phyloP scores from a whole-genome alignment of 1,140 invertebrate genomes.

The Drosophila orena region DNA sequence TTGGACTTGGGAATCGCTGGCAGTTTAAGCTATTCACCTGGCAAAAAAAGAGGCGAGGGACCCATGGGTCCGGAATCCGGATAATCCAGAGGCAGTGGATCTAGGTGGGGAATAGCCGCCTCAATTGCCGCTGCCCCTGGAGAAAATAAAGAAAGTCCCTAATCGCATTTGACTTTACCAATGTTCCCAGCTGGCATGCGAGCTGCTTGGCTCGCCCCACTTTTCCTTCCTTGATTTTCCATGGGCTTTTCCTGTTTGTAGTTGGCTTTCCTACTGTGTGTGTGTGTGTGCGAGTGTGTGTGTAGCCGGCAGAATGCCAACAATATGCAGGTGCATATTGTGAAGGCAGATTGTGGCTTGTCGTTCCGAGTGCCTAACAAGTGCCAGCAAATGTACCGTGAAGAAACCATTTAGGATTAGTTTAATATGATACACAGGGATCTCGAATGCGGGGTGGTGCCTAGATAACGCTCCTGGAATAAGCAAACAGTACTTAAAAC shows the following conservation, averaged over 20 bases:
- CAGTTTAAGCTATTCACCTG: constrained; percentile 13
- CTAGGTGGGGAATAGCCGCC: constrained; percentile 4
- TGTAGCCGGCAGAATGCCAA: constrained; percentile 46
- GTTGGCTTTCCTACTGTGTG: constrained; percentile 48
- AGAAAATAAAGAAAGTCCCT: constrained; percentile 36
- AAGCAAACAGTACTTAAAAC: constrained; percentile 84
- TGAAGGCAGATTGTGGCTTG: constrained; percentile 41
- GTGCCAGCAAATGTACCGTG: constrained; percentile 82
- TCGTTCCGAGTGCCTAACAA: constrained; percentile 43
- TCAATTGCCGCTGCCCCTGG: constrained; percentile 11
- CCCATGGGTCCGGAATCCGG: constrained; percentile 9
- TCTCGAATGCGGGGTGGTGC: not conserved
- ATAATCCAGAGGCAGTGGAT: constrained; percentile 19
- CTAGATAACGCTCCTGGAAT: constrained; percentile 77
- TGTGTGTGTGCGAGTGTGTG: constrained; percentile 55
- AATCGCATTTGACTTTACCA: constrained; percentile 59
- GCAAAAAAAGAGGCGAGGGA: not conserved
- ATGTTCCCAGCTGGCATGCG: constrained; percentile 17
- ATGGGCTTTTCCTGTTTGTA: constrained; percentile 15
- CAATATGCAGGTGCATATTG: constrained; percentile 49
- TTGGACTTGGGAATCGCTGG: not conserved
- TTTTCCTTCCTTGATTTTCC: not conserved
- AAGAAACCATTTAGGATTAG: constrained; percentile 85
- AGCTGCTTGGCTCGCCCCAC: constrained; percentile 8
- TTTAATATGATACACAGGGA: constrained; percentile 80